Evolutionary conservation across 2,888 invertebrate species (phyloP).

Genomic region (Orthosia cruda): DNA sequence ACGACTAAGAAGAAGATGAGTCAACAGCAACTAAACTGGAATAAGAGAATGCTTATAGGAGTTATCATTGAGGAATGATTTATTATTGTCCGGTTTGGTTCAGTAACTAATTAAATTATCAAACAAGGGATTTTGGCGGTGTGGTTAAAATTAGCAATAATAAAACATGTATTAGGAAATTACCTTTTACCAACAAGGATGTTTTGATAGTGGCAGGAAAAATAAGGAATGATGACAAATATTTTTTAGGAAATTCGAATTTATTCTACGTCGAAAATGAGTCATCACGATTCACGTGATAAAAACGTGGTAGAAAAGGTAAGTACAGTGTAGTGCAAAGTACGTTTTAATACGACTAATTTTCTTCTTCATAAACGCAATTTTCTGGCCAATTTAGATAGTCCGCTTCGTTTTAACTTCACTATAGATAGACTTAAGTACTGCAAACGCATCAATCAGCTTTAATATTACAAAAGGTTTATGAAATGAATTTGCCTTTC

Average conservation of each 20-base stretch:
- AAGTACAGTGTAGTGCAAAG: not conserved
- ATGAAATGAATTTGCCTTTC: not conserved
- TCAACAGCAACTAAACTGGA: not conserved
- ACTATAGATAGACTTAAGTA: not conserved
- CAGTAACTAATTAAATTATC: not conserved
- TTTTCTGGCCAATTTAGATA: constrained; percentile 7
- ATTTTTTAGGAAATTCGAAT: not conserved
- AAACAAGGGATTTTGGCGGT: not conserved
- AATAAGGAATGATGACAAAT: not conserved
- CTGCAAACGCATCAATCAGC: not conserved
- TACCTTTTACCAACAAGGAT: not conserved
- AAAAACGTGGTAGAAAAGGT: not conserved
- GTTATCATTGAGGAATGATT: not conserved
- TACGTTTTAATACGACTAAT: constrained; percentile 8
- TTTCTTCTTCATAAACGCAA: not conserved
- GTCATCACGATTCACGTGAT: constrained; percentile 2
- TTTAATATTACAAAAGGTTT: not conserved
- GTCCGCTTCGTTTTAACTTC: not conserved
- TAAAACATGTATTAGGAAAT: not conserved
- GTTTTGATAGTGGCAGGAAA: not conserved
- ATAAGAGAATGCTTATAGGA: not conserved
- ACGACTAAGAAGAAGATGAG: not conserved
- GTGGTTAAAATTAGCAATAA: not conserved
- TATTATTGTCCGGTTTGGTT: not conserved
- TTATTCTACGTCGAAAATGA: constrained; percentile 46